Base-by-base conservation (phyloP, 2,113 vertebrate genomes). In the Oncorhynchus gorbuscha region DNA sequence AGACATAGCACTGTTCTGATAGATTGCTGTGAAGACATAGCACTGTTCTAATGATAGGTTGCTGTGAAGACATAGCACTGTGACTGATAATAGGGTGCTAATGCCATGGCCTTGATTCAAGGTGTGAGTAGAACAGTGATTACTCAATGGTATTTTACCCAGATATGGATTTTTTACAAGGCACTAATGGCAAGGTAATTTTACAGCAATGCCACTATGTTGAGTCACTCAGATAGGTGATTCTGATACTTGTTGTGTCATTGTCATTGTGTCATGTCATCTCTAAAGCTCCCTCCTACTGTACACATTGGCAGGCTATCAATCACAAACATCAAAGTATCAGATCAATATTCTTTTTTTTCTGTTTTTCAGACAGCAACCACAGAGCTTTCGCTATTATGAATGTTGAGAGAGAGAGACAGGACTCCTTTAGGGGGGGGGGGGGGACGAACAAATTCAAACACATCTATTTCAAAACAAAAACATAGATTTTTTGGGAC, bases 351-450 rank as follows among this genome's bases (percentile, higher is more conserved):
- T 87, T 85, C 84, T 84, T 88, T 86, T 88, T 87, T 89, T 83
- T 80, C 39, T 80, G 82, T 77, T 5, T 13, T 58, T 83, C 83
- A 39, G 39, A 39, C 39, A 39, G 39, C 8, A 39, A 39, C 39
- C 39, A 39, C 7, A 39, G 39, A 39, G 39, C 2, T 8, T 39
- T 39, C 39, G 39, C 1, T 39, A 88, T 81, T 86, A 80, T 84
- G 88, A 75, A 84, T 89, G 85, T 88, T 85, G 88, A 87, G 88
- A 90, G 88, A 86, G 88, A 90, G 87, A 88, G 86, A 80, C 83
- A 89, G 83, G 18, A 11, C 51, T 18, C 51, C 51, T 77, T 58
- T 24, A 32, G 68, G 67, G 32, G 35, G 79, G 69, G 69, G 28
- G 68, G 67, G 32, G 35, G 79, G 69, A 71, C 81, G 71, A 86